Evolutionary conservation across 2,113 vertebrate genomes (phyloP).

Genomic region (Rhinopomastus cyanomelas): DNA sequence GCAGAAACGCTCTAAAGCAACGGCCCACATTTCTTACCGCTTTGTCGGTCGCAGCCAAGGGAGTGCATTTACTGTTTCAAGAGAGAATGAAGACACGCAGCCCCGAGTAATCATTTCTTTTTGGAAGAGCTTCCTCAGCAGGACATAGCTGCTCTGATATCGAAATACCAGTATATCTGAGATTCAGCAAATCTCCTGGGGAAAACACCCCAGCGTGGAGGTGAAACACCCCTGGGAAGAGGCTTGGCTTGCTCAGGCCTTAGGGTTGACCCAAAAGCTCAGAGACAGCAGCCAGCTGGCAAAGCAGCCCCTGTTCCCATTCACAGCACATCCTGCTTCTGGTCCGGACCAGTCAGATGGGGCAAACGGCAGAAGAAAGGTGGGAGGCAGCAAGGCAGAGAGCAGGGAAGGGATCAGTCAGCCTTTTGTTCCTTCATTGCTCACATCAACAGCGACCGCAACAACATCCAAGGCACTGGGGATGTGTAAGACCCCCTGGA

Average conservation of each 20-base stretch:
- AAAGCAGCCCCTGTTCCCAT: slow-evolving; percentile 27
- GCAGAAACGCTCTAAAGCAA: neutral
- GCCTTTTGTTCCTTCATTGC: neutral
- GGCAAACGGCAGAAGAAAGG: neutral
- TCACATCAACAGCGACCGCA: rapidly evolving
- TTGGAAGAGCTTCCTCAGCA: neutral
- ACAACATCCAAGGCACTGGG: neutral
- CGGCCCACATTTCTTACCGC: neutral
- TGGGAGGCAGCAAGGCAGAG: neutral
- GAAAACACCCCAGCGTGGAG: neutral
- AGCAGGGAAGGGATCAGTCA: neutral
- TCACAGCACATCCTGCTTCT: neutral
- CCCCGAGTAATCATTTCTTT: neutral
- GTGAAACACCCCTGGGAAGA: neutral
- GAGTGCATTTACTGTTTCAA: neutral
- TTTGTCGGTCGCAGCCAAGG: neutral
- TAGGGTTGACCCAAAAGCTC: neutral
- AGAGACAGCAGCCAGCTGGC: neutral
- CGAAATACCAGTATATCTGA: neutral
- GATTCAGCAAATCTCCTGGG: neutral
- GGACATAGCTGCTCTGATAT: neutral
- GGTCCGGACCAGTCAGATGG: neutral
- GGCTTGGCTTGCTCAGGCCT: neutral
- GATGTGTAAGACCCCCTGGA: no score
- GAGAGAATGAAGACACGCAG: neutral